Evolutionary conservation across 2,888 invertebrate genomes (phyloP), one percentile per base, ranked within the genome.

Genomic region (Odontothrips loti): DNA sequence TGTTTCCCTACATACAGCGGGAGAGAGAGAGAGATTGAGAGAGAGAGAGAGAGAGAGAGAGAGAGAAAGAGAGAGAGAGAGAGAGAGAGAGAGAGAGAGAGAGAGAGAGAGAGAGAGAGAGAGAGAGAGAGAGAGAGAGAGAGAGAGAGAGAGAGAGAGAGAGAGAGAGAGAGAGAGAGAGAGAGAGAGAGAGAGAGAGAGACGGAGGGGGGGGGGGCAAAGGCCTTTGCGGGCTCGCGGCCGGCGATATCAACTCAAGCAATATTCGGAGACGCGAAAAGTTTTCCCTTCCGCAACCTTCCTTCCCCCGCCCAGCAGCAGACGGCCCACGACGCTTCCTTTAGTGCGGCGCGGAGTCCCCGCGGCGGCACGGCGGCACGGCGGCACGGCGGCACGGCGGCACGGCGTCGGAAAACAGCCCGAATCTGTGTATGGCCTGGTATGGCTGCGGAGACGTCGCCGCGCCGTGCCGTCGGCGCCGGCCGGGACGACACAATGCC

Each of bases 201-300:
- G 58, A 20, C 15, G 6, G 27, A 27, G 68, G 10, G 10, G 12
- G 68, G 9, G 68, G 27, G 1, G 0, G 34, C 34, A 43, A 27
- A 23, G 68, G 68, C 68, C 68, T 75, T 75, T 75, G 68, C 68
- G 34, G 34, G 34, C 34, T 43, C 34, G 34, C 34, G 68, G 68
- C 68, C 68, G 68, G 27, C 68, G 68, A 75, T 75, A 75, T 75
- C 68, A 75, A 75, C 68, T 75, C 68, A 75, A 75, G 68, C 68
- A 75, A 75, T 75, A 75, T 75, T 75, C 68, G 23, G 68, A 75
- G 68, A 75, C 68, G 68, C 68, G 68, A 75, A 75, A 75, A 75
- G 68, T 75, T 75, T 75, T 23, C 23, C 68, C 68, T 27, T 27
- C 68, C 68, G n/a, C 34, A 6, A 2, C 34, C 34, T 43, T 43